Conservation (phyloP, 2,797 vertebrate species). For the Leptatherina wallacei region DNA sequence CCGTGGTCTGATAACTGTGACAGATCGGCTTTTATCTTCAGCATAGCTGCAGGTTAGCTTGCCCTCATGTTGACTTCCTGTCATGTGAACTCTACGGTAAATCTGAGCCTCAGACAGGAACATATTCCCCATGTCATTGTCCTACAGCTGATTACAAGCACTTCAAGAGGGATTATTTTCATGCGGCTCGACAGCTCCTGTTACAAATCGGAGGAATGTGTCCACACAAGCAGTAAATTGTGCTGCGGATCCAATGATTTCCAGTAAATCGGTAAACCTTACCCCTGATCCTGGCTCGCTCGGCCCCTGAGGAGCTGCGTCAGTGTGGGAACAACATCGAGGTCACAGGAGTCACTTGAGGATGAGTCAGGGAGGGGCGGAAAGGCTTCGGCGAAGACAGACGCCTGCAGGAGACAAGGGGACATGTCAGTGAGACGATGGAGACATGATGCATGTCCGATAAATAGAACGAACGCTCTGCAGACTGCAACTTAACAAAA, state of each 20-base stretch:
- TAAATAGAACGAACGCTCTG: not conserved
- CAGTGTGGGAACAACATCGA: constrained; percentile 71
- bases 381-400: constrained; percentile 78
- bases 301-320: constrained; percentile 70
- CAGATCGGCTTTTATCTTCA: no score
- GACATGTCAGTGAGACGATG: not conserved
- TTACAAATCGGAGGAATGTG: constrained; percentile 1
- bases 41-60: no score
- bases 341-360: constrained; percentile 42
- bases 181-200: not conserved
- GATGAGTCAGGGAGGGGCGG: constrained; percentile 52
- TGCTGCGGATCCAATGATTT: constrained; percentile 1
- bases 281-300: constrained; percentile 67
- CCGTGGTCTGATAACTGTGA: no score
- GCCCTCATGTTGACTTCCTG: not conserved
- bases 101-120: not conserved
- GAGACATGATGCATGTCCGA: not conserved
- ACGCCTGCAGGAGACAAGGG: constrained; percentile 57
- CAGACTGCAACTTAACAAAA: not conserved
- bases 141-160: not conserved
- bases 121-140: not conserved
- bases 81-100: not conserved
- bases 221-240: not conserved
- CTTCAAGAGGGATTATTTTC: not conserved
- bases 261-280: constrained; percentile 14